Conservation (phyloP, 1,140 invertebrate species). For the Drosophila albomicans region DNA sequence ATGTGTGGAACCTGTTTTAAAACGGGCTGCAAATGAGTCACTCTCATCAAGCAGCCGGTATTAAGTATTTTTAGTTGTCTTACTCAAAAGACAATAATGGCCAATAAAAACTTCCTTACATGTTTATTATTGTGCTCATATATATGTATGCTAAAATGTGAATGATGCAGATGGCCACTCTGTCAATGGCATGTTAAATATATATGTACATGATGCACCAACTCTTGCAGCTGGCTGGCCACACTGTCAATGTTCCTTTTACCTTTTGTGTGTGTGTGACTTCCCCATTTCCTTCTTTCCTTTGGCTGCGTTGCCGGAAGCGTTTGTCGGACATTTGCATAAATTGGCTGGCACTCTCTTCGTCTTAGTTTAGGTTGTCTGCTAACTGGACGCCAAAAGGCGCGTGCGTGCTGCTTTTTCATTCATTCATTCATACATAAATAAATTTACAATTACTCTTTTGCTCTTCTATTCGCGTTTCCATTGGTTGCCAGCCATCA, state of each 20-base stretch:
- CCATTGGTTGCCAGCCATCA: slow-evolving; percentile 17
- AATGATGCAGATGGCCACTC: too few relatives aligned
- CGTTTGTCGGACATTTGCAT: slow-evolving; percentile 39
- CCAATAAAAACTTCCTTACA: slow-evolving; percentile 17
- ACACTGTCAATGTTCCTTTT: slow-evolving; percentile 15
- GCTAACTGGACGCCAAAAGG: slow-evolving; percentile 49
- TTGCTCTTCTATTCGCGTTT: slow-evolving; percentile 32
- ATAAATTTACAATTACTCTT: slow-evolving; percentile 61
- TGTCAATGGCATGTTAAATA: background rate
- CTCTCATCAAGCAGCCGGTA: slow-evolving; percentile 1
- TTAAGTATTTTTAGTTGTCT: slow-evolving; percentile 12
- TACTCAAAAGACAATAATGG: slow-evolving; percentile 1
- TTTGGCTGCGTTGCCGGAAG: slow-evolving; percentile 37
- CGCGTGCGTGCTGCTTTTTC: slow-evolving; percentile 66
- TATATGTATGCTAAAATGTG: too few relatives aligned
- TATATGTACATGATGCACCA: background rate
- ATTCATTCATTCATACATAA: slow-evolving; percentile 43
- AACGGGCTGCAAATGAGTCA: slow-evolving; percentile 13
- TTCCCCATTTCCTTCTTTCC: slow-evolving; percentile 38
- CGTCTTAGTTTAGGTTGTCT: background rate
- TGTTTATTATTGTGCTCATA: background rate
- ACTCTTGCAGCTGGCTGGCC: slow-evolving; percentile 19
- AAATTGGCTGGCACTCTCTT: slow-evolving; percentile 15
- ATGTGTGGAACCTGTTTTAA: slow-evolving; percentile 9
- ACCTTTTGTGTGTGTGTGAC: slow-evolving; percentile 30